Base-by-base conservation (phyloP, 2,888 invertebrate species). In the Torymus texanus region DNA sequence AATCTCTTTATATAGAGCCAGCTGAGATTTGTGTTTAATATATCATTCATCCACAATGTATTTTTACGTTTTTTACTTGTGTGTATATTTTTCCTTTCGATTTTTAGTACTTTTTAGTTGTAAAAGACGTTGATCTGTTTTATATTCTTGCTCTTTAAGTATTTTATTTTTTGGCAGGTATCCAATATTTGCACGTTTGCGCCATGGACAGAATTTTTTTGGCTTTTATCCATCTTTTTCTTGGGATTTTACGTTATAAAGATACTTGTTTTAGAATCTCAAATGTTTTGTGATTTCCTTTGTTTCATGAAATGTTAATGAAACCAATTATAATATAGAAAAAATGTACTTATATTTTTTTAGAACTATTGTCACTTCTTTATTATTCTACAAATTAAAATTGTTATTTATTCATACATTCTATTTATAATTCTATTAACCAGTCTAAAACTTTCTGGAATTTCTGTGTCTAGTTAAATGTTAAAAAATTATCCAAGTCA, bases 221-320 rank as follows among this genome's bases (percentile, higher is more conserved):
- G 82, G 82, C 82, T 62, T 82, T 80, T 82, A 77, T 82, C 82
- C 82, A 82, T 82, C 75, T 78, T 80, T 78, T 56, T 75, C 59
- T 71, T 72, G 51, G 18, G 66, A 79, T 75, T 79, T 81, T 71
- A 66, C 14, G 12, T 62, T 79, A 75, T 72, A 72, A 63, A 79
- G 68, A 75, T 71, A 77, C 75, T 79, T 66, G 24, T 59, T 81
- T 77, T 75, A 81, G 55, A 65, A 77, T 58, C 18, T 55, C 55
- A 53, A 66, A 51, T 61, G 63, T 75, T 78, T 80, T 78, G 68
- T 82, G 79, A 21, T 74, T 67, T 65, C 41, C 63, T 70, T 79
- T 74, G 53, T 79, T 70, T 73, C 21, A 50, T 70, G n/a, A 50
- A 41, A 59, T 50, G 41, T 13, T 55, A 53, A 41, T 41, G 41